These are phyloP conservation scores for Donacobius atricapilla DNA, from an alignment of 2,113 vertebrate genomes.

Conservation along the genomic window DNA sequence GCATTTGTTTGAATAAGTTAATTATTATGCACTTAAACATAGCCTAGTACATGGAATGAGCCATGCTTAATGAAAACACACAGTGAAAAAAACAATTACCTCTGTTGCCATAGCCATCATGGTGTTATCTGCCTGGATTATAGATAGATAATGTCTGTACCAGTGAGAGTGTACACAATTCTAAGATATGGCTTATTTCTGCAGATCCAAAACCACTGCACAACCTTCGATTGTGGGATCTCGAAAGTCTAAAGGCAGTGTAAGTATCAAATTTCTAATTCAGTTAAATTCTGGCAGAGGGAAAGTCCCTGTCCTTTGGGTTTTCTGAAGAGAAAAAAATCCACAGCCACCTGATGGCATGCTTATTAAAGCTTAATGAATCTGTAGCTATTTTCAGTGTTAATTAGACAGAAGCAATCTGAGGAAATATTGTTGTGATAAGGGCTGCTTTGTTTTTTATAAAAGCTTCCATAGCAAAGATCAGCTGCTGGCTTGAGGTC, in stretches of 20 bases:
- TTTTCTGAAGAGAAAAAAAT: background rate
- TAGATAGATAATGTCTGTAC: background rate
- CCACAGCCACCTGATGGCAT: background rate
- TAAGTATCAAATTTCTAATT: constrained; percentile 74
- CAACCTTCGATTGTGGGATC: constrained; percentile 85
- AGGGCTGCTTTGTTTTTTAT: background rate
- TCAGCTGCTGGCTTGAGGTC: background rate
- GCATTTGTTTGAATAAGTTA: background rate
- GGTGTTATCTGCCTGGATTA: background rate
- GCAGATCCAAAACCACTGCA: constrained; percentile 85
- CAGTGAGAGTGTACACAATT: background rate
- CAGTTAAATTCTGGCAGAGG: background rate
- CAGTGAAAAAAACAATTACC: background rate
- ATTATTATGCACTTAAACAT: background rate
- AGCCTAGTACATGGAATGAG: background rate
- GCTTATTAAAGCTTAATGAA: constrained; percentile 30
- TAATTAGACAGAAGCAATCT: background rate
- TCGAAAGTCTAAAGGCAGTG: constrained; percentile 85
- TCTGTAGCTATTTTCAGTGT: background rate
- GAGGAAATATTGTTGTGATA: background rate
- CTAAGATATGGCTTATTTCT: constrained; percentile 59
- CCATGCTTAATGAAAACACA: background rate
- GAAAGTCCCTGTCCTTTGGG: constrained; percentile 22
- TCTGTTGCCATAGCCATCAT: background rate
- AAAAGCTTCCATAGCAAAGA: background rate